These are phyloP conservation scores for Lagorchestes hirsutus DNA, from an alignment of 2,797 vertebrate genomes.

Conservation along the genomic window DNA sequence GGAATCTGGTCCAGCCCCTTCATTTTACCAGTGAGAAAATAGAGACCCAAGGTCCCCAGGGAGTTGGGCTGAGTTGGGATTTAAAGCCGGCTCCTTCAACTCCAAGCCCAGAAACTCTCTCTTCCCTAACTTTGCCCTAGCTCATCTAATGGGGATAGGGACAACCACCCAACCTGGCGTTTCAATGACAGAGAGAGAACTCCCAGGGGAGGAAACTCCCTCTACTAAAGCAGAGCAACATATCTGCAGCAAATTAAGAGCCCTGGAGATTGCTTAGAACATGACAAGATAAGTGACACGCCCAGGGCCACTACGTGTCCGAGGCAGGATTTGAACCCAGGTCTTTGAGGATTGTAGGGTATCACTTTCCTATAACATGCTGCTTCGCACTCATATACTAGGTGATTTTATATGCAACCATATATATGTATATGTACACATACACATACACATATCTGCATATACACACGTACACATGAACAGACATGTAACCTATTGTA, in stretches of 20 bases:
- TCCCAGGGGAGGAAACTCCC: neutral
- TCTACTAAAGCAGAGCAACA: neutral
- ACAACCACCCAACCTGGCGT: neutral
- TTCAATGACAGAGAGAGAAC: neutral
- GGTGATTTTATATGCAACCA: no score
- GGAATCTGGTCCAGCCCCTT: neutral
- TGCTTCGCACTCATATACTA: neutral
- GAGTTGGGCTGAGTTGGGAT: neutral
- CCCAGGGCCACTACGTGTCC: neutral
- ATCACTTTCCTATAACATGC: neutral
- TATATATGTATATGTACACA: neutral
- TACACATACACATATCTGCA: neutral
- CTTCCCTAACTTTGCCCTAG: neutral
- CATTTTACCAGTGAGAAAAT: neutral
- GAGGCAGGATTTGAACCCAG: neutral
- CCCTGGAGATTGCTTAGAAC: neutral
- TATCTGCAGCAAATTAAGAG: neutral
- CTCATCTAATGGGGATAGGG: neutral
- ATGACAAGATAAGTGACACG: neutral
- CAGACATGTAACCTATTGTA: neutral
- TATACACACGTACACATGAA: neutral
- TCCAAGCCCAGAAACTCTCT: neutral
- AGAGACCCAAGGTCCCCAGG: neutral
- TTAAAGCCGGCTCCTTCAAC: neutral
- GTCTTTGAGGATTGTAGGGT: neutral